Conservation (phyloP, 2,797 vertebrate species). For the Acrocephalus scirpaceus region DNA sequence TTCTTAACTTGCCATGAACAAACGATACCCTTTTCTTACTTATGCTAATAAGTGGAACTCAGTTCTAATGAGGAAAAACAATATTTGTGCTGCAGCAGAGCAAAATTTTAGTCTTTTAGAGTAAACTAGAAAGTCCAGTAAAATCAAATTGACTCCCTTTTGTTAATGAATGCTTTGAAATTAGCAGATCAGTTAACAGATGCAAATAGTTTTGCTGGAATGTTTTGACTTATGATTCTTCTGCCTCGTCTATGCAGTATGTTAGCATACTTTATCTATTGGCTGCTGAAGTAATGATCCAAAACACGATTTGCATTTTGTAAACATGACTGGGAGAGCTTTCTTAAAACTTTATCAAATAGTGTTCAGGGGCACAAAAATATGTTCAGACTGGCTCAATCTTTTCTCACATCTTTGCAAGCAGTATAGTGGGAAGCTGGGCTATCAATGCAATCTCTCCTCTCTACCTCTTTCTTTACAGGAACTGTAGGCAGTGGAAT, state of each 20-base stretch:
- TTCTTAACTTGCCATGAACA: not conserved
- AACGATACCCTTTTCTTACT: not conserved
- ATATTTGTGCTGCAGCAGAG: not conserved
- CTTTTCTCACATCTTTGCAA: not conserved
- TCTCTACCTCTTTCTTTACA: not conserved
- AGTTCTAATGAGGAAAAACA: not conserved
- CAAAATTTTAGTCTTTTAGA: not conserved
- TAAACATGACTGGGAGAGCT: not conserved
- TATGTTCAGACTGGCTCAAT: not conserved
- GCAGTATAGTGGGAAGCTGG: not conserved
- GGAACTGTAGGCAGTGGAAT: not conserved
- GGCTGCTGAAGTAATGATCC: not conserved
- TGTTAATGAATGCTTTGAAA: not conserved
- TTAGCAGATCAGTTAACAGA: not conserved
- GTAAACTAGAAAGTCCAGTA: not conserved
- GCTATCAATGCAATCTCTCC: not conserved
- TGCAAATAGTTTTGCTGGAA: not conserved
- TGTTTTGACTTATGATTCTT: not conserved
- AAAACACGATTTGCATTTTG: not conserved
- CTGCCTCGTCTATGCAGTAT: not conserved
- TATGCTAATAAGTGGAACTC: not conserved
- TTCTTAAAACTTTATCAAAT: not conserved
- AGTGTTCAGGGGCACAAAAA: not conserved
- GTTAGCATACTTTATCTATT: not conserved
- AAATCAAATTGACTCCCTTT: not conserved